phyloP scores from a whole-genome alignment of 2,797 vertebrate genomes.

The Sebastes minor region DNA sequence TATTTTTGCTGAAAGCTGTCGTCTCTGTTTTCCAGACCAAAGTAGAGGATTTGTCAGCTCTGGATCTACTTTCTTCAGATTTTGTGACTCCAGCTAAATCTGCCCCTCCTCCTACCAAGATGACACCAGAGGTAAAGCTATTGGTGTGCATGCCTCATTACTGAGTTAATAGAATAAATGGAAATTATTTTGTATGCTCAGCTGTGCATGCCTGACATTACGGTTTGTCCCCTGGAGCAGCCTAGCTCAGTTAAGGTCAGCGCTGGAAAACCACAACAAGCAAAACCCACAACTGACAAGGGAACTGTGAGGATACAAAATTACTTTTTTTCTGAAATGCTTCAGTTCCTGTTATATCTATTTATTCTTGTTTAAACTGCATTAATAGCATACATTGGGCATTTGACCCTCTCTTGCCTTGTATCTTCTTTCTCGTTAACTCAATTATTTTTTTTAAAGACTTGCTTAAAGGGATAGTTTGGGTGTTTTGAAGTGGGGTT shows the following conservation, averaged over 20 bases:
- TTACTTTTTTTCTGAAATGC: neutral
- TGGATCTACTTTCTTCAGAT: slow-evolving; percentile 45
- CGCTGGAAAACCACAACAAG: neutral
- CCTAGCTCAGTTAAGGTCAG: too few relatives aligned
- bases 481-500: neutral
- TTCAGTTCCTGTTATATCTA: neutral
- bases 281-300: slow-evolving; percentile 9
- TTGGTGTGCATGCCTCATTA: neutral
- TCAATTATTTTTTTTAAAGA: neutral
- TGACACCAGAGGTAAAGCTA: slow-evolving; percentile 37
- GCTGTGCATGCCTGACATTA: neutral
- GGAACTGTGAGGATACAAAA: neutral
- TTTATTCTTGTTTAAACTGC: neutral
- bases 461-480: neutral
- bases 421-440: neutral
- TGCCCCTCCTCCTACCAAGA: slow-evolving; percentile 17
- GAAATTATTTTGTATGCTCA: neutral
- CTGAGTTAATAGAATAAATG: neutral
- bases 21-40: slow-evolving; percentile 34
- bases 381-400: neutral
- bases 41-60: slow-evolving; percentile 43
- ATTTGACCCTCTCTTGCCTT: neutral
- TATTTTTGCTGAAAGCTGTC: neutral
- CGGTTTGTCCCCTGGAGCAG: neutral
- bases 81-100: slow-evolving; percentile 50